Evolutionary conservation across 1,140 invertebrate genomes (phyloP), one percentile per base, ranked within the genome.

Genomic region (Aphaenogaster ashmeadi): DNA sequence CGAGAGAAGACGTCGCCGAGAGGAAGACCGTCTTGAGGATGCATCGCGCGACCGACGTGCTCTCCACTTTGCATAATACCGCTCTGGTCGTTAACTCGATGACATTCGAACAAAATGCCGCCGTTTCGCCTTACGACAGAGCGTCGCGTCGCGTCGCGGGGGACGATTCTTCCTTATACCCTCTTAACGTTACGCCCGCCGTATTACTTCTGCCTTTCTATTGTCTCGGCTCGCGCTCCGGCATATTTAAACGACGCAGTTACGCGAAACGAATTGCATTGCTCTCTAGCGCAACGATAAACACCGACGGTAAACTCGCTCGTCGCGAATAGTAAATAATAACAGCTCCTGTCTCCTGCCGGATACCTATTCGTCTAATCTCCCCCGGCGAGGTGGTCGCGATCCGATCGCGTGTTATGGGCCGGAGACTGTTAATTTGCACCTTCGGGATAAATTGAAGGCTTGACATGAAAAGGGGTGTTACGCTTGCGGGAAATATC

Each of bases 31-130:
- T 90, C 89, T 87, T 67, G 86, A 84, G 88, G 36, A 87, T 90
- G 89, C 89, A 87, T 87, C 88, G 89, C 52, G 58, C 58, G 38
- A 69, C 67, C 81, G 88, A 90, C 79, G 88, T 66, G 88, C 86
- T 90, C 89, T 89, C 86, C 50, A 89, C 84, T 87, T 89, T 87
- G 89, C 88, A 89, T 90, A 90, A 79, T 75, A 84, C 54, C 54
- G 77, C 75, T 67, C 50, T 58, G 52, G 62, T 86, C 85, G 77
- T 81, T 86, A 86, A 86, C 75, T 67, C 50, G 78, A 86, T 69
- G 77, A 86, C 64, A 84, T 84, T 84, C 80, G 80, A 75, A 84
- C 80, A 84, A 84, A 84, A 84, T 84, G 69, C 80, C 80, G 69
- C 80, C 69, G 80, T 84, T 84, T 84, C 54, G 69, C 56, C 80